Evolutionary conservation across 2,113 vertebrate genomes (phyloP).

Genomic region (Melospiza melodia): DNA sequence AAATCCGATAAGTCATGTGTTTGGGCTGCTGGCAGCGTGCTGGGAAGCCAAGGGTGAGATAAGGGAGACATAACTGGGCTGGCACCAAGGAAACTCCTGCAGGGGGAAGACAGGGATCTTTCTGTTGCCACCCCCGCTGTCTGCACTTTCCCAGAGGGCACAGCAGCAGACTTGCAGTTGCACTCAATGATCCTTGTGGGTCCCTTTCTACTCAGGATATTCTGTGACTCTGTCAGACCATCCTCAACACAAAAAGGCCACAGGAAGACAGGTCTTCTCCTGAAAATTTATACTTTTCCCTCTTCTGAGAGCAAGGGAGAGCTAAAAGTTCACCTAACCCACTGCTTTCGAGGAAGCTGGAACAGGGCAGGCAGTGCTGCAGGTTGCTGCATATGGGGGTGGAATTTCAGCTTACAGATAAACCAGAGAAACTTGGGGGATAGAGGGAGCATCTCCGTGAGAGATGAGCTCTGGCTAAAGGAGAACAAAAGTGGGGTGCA

Average conservation of each 20-base stretch:
- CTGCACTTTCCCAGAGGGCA: neutral
- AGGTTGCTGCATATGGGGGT: neutral
- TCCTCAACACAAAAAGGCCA: neutral
- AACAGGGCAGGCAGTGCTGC: neutral
- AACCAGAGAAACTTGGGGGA: neutral
- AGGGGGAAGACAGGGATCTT: neutral
- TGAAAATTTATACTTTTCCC: neutral
- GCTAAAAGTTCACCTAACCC: neutral
- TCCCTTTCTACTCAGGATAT: neutral
- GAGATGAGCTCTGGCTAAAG: neutral
- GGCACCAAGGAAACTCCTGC: neutral
- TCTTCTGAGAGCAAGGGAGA: neutral
- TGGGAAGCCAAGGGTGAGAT: neutral
- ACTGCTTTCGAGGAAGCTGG: neutral
- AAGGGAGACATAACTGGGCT: neutral
- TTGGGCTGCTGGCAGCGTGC: neutral
- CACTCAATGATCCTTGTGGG: neutral
- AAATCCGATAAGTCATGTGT: accelerated
- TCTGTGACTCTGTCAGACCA: neutral
- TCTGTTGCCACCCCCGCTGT: neutral
- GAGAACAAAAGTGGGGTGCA: neutral
- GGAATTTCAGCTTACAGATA: neutral
- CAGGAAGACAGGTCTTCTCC: neutral
- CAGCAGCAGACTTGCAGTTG: neutral
- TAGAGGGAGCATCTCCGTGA: neutral